Evolutionary conservation across 2,113 vertebrate genomes (phyloP), one percentile per base, ranked within the genome.

Genomic region (Noturus placidus): DNA sequence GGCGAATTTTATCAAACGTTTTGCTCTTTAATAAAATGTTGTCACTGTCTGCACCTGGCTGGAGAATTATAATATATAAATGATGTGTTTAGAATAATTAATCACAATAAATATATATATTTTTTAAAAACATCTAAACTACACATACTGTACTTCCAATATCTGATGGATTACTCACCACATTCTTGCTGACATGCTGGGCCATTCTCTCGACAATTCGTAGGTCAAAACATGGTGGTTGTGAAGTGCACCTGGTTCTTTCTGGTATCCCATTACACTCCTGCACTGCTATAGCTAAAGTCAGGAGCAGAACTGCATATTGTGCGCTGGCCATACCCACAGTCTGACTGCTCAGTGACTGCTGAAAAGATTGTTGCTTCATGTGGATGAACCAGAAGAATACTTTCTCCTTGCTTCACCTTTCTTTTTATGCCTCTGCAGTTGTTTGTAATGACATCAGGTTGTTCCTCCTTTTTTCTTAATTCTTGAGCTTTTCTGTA

Each of bases 11-110:
- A 69, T 88, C 89, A 82, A 87, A 90, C 19, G 63, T 81, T 13
- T 56, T 63, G 57, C 86, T 88, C 74, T 59, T 90, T n/a, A 90
- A 50, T 42, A 90, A 86, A 87, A 90, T 90, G 25, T 82, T 90
- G 33, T 88, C 65, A 33, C 25, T 38, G 20, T 90, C 87, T 25
- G 67, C 87, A 46, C 42, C 33, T 76, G 42, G 19, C 89, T 90
- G 76, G 35, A 61, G 56, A 79, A 72, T 19, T 33, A 72, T 74
- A 17, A 72, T 61, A 38, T 38, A 54, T 63, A 63, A 79, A 30
- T 79, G 27, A 79, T 0, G 5, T 42, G 30, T 42, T 82, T 27
- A 27, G 33, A 61, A 61, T n/a, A 20, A 17, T 30, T 54, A 0
- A 17, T 30, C 50, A 52, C 56, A 25, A 25, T 35, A 1, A 22